phyloP scores from a whole-genome alignment of 2,113 vertebrate genomes.

The Lethenteron reissneri region DNA sequence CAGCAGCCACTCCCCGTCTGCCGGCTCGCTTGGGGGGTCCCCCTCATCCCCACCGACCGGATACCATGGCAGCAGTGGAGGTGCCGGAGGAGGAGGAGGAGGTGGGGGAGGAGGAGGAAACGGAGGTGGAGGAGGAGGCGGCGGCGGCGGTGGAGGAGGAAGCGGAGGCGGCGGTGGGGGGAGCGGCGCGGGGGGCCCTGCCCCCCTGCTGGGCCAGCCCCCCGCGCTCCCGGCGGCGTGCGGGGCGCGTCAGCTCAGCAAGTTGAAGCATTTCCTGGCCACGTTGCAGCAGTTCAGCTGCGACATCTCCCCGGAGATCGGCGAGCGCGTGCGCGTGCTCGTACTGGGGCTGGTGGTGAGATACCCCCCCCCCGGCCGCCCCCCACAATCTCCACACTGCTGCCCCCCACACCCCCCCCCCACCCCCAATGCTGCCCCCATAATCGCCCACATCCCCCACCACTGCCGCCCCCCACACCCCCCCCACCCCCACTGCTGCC shows the following conservation, averaged over 20 bases:
- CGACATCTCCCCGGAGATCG: constrained; percentile 87
- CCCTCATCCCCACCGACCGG: constrained; percentile 52
- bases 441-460: too few species aligned
- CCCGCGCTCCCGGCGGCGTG: constrained; percentile 80
- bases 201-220: too few species aligned
- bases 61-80: constrained; percentile 36
- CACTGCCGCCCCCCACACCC: too few species aligned
- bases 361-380: too few species aligned
- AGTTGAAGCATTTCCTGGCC: constrained; percentile 87
- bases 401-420: too few species aligned
- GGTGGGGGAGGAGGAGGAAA: constrained; percentile 16
- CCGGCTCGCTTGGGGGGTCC: constrained; percentile 24
- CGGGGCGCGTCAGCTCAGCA: constrained; percentile 74
- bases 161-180: too few species aligned
- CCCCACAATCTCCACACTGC: too few species aligned
- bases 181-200: too few species aligned
- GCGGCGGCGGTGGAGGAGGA: too few species aligned
- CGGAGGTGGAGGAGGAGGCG: constrained; percentile 15
- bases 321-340: constrained; percentile 69
- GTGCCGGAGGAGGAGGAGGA: too few species aligned
- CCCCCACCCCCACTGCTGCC: too few species aligned
- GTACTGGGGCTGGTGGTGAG: constrained; percentile 90
- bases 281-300: constrained; percentile 89
- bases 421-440: too few species aligned
- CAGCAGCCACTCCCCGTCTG: constrained; percentile 61